A percentile compares a stretch with the other conserved stretches of the same genome.
Evolutionary conservation across 2,113 vertebrate genomes (phyloP).

Genomic region (Laticauda colubrina): DNA sequence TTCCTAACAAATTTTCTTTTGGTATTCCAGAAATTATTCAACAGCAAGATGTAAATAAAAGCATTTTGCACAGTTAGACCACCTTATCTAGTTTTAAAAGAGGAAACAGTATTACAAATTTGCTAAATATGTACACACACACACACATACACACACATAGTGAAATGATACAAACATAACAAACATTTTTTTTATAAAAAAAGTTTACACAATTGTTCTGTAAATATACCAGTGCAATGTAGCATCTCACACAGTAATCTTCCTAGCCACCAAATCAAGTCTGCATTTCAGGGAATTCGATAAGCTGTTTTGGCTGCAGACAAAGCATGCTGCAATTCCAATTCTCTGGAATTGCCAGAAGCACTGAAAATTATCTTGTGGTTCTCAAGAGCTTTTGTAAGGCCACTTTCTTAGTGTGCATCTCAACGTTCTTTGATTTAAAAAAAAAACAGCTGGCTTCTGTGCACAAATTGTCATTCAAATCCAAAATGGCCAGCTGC

Average conservation of each 20-base stretch:
- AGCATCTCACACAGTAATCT: too few relatives aligned
- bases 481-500: background rate
- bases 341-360: background rate
- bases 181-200: background rate
- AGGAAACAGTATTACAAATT: background rate
- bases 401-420: background rate
- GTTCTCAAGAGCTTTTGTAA: background rate
- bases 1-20: background rate
- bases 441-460: background rate
- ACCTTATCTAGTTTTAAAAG: background rate
- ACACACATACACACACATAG: too few relatives aligned
- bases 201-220: background rate
- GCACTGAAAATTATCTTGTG: background rate
- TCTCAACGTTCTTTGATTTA: background rate
- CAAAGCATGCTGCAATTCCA: background rate
- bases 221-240: background rate
- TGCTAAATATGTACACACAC: background rate
- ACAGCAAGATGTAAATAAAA: background rate
- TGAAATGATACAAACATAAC: background rate
- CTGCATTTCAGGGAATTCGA: background rate
- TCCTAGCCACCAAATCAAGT: background rate
- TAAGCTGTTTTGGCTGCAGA: background rate
- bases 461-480: background rate
- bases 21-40: slow-evolving; percentile 17
- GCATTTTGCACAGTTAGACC: background rate